Conservation (phyloP, 1,140 invertebrate genomes). For the Platorchestia sp. region DNA sequence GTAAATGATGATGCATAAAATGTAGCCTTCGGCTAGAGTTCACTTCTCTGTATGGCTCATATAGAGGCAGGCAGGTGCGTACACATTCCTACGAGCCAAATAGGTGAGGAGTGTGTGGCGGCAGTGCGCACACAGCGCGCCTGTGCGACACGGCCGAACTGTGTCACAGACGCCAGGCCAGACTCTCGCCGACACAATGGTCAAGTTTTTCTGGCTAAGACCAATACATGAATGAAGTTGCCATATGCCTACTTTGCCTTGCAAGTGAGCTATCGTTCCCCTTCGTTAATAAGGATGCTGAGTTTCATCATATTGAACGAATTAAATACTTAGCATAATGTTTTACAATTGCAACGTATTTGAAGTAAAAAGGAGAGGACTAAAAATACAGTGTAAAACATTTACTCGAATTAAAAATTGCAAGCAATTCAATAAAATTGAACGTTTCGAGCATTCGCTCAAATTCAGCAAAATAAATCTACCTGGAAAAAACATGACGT, state of each 20-base stretch:
- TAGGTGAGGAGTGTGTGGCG: neutral
- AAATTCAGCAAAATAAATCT: no score
- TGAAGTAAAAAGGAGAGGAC: no score
- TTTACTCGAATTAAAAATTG: no score
- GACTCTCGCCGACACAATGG: neutral
- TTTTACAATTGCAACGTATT: no score
- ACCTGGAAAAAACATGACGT: no score
- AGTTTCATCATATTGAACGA: no score
- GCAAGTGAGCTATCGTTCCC: no score
- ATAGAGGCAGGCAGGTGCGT: neutral
- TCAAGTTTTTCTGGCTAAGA: neutral
- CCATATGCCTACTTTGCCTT: neutral
- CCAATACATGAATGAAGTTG: neutral
- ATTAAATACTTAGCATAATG: no score
- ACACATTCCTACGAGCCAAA: neutral
- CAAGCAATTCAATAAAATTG: no score
- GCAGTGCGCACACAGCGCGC: neutral
- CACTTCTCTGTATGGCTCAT: neutral
- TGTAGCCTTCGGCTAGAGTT: neutral
- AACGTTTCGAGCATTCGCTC: no score
- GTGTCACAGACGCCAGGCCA: neutral
- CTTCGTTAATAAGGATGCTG: no score
- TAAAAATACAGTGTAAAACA: no score
- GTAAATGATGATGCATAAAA: constrained; percentile 10
- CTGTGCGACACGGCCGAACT: neutral